Conservation (phyloP, 2,888 invertebrate genomes). For the Eupithecia subumbrata region DNA sequence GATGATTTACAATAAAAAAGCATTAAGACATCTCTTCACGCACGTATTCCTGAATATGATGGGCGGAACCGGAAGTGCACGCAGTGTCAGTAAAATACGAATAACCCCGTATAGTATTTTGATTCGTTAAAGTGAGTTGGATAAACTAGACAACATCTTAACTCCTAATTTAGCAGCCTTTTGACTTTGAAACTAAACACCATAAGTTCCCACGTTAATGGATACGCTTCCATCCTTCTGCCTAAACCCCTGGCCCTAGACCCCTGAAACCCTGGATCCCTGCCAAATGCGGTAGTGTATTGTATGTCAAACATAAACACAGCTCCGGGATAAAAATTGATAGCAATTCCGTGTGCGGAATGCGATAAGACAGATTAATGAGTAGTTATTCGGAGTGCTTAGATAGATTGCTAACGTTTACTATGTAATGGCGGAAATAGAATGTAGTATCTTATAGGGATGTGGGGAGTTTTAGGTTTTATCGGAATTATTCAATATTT, state of each 20-base stretch:
- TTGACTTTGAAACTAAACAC: slow-evolving; percentile 32
- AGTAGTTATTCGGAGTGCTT: slow-evolving; percentile 10
- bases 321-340: slow-evolving; percentile 15
- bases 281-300: slow-evolving; percentile 24
- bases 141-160: neutral
- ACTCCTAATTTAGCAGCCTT: neutral
- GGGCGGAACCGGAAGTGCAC: too few relatives aligned
- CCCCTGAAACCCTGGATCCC: slow-evolving; percentile 15
- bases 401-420: neutral
- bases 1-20: too few relatives aligned
- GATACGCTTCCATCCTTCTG: slow-evolving; percentile 32
- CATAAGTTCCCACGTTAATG: slow-evolving; percentile 35
- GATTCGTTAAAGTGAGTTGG: too few relatives aligned
- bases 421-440: neutral
- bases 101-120: too few relatives aligned
- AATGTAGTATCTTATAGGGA: neutral
- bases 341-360: slow-evolving; percentile 20
- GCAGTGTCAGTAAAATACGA: too few relatives aligned
- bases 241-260: slow-evolving; percentile 10
- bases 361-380: slow-evolving; percentile 12
- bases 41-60: too few relatives aligned
- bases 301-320: slow-evolving; percentile 25
- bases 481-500: neutral
- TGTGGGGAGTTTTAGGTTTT: neutral
- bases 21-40: too few relatives aligned